Evolutionary conservation across 2,888 invertebrate species (phyloP), one percentile per base, ranked within the genome.

Genomic region (Fissipunctia ypsillon): DNA sequence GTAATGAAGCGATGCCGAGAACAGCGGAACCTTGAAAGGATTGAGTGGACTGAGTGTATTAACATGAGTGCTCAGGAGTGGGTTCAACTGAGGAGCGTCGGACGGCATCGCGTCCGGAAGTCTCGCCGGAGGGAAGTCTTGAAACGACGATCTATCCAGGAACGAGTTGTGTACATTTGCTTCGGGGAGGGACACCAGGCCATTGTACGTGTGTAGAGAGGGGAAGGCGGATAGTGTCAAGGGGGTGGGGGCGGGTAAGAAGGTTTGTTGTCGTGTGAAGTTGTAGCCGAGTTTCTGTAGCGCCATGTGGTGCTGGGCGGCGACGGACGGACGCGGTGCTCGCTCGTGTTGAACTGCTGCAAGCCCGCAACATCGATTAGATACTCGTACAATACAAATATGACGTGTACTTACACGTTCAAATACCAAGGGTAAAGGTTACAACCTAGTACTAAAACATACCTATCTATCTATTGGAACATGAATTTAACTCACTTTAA

Each of bases 261-360:
- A 91, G 25, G 90, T 76, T 60, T 91, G 91, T 50, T 91, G 94
- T 16, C 94, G 90, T 12, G 93, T 78, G 75, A 95, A 94, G 90
- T 93, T 95, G 88, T 96, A 96, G 70, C 95, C 94, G n/a, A 96
- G 89, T 81, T 93, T 94, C 64, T 95, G 94, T 10, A 96, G 86
- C 96, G 94, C 97, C 96, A 89, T 93, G 90, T 86, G 96, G 88
- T 89, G 94, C 81, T 90, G 95, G 63, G 81, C 90, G 76, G 83
- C 87, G 25, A 88, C 88, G 1, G 93, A 89, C 2, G 97, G 95
- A 60, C 99, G 96, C 0, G 99, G 98, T 16, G 99, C 98, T 80
- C 99, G 96, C 94, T 99, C 99, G 93, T 99, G 98, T 91, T 99
- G 99, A 31, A 99, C 99, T 76, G 99, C 99, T 99, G 97, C 67